Evolutionary conservation across 2,797 vertebrate genomes (phyloP), one percentile per base, ranked within the genome.

Genomic region (Paedocypris micromegethes): DNA sequence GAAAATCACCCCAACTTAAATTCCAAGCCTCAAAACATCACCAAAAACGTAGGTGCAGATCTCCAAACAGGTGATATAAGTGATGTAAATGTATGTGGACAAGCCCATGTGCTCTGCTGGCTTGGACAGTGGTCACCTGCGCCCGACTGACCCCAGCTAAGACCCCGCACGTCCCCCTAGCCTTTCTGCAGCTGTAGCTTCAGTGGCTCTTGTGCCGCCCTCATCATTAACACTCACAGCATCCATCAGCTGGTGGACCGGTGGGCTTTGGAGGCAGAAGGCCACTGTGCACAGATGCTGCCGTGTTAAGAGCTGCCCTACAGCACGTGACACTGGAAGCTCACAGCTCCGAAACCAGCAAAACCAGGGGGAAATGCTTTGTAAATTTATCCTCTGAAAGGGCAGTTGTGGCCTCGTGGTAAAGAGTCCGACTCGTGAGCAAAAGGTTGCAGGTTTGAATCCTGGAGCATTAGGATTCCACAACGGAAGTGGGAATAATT

Each of bases 151-250:
- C 70, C 73, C 58, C 68, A 68, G 54, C 76, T 62, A 70, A 67
- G 73, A 67, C 70, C 74, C 56, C 6, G 59, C 48, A 56, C 60
- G 71, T 58, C 66, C 58, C 67, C 60, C 47, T 79, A 74, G 40
- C 59, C 59, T 56, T 70, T 65, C 55, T 70, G 45, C 78, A 79
- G 77, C 76, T 80, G 76, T 79, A 72, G 71, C 70, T 65, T 43
- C n/a, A 5, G 37, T 73, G 56, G 9, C 61, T 3, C 67, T 41
- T 5, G 58, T 72, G 65, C 68, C 62, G 66, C 60, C 45, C 45
- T 58, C 73, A 81, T 86, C 76, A 76, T 84, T 82, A 84, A 62
- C 75, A 68, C 67, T 61, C 63, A 61, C 77, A 62, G 58, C 48
- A 80, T 80, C 75, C 72, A 75, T 76, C 75, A 70, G 71, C 56